Evolutionary conservation across 2,888 invertebrate genomes (phyloP).

Genomic region (Morinoia aosen): DNA sequence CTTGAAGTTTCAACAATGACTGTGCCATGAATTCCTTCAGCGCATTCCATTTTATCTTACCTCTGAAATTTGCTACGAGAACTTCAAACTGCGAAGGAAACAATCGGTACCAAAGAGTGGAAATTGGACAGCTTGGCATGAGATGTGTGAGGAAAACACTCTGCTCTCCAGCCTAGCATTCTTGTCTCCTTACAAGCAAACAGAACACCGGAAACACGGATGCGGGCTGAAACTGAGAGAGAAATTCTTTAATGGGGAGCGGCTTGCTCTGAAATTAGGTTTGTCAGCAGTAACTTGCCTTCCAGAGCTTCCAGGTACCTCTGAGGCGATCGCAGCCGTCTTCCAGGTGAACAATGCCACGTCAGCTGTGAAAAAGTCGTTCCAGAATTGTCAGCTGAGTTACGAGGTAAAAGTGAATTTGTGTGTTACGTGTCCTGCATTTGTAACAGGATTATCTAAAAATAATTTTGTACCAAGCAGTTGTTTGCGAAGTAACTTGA

Average conservation of each 20-base stretch:
- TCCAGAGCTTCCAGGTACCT: neutral
- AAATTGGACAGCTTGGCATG: no score
- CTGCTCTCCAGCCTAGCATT: neutral
- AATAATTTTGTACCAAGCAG: neutral
- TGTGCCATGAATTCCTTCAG: neutral
- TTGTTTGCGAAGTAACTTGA: neutral
- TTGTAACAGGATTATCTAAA: neutral
- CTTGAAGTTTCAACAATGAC: neutral
- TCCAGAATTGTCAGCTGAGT: neutral
- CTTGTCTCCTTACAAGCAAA: neutral
- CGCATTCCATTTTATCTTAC: neutral
- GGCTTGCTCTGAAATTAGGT: conserved; percentile 4
- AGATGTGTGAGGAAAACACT: no score
- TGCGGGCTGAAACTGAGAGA: neutral
- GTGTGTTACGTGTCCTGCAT: neutral
- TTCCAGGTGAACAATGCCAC: neutral
- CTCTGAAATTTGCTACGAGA: neutral
- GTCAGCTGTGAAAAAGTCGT: neutral
- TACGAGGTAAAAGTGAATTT: neutral
- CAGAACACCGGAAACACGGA: neutral
- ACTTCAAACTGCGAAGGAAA: neutral
- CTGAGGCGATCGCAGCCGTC: no score
- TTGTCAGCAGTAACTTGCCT: conserved; percentile 1
- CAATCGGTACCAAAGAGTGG: no score
- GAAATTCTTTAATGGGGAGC: neutral